A percentile compares a stretch with the other conserved stretches of the same genome.
phyloP scores from a whole-genome alignment of 2,113 vertebrate species.

The Rallus limicola region DNA sequence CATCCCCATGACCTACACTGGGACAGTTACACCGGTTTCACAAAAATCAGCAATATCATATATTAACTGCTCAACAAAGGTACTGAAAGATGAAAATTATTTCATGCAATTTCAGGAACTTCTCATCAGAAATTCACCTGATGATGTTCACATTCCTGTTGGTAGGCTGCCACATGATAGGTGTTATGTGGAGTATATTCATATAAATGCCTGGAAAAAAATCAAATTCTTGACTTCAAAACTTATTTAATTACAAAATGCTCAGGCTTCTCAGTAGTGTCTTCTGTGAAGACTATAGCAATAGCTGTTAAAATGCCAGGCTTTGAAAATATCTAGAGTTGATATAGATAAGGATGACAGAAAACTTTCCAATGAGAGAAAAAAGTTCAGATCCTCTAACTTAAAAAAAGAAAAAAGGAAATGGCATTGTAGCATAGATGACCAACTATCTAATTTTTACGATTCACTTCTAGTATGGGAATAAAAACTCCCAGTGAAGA shows the following conservation, averaged over 20 bases:
- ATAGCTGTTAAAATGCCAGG: background rate
- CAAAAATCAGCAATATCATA: background rate
- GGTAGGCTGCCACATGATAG: background rate
- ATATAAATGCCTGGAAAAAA: background rate
- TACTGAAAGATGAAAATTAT: background rate
- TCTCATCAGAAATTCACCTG: background rate
- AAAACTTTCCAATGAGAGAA: background rate
- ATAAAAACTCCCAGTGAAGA: background rate
- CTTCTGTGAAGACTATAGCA: background rate
- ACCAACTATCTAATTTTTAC: background rate
- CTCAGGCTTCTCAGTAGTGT: background rate
- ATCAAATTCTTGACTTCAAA: background rate
- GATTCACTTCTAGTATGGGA: background rate
- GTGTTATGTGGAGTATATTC: background rate
- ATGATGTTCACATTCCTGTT: background rate
- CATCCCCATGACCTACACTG: background rate
- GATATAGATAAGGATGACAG: background rate
- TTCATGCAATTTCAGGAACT: background rate
- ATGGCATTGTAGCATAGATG: background rate
- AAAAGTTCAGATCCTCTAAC: background rate
- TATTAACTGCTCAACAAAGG: background rate
- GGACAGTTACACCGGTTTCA: background rate
- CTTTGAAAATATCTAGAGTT: background rate
- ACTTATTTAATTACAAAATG: background rate
- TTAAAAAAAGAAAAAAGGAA: background rate